phyloP scores from a whole-genome alignment of 2,113 vertebrate species.

The Amia ocellicauda region DNA sequence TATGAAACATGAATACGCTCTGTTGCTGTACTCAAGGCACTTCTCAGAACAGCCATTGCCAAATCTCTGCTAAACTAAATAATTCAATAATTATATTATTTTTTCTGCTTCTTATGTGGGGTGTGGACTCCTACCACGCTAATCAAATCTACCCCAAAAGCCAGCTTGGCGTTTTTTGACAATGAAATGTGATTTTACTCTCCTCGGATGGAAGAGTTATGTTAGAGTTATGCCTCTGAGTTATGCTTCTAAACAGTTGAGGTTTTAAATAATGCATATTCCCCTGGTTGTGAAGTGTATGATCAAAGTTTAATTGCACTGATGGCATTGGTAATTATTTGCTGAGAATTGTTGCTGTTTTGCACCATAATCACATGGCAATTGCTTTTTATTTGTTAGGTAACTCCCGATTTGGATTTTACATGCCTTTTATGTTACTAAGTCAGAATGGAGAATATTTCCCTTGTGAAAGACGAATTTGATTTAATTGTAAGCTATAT shows the following conservation, averaged over 20 bases:
- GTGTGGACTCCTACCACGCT: conserved; percentile 42
- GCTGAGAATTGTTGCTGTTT: no score
- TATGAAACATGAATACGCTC: conserved; percentile 69
- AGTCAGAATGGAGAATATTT: no score
- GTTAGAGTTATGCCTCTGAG: neutral
- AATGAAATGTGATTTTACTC: conserved; percentile 41
- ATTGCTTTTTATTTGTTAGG: no score
- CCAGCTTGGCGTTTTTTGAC: conserved; percentile 19
- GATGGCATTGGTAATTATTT: no score
- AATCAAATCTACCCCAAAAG: conserved; percentile 57
- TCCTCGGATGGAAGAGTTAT: neutral
- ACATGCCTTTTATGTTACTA: no score
- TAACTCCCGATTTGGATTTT: no score
- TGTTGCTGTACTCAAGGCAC: conserved; percentile 62
- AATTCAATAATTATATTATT: conserved; percentile 67
- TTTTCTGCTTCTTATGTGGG: conserved; percentile 68
- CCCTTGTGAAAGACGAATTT: no score
- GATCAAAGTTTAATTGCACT: no score
- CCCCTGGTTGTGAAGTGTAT: neutral
- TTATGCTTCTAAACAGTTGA: neutral
- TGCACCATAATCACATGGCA: no score
- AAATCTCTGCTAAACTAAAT: conserved; percentile 72
- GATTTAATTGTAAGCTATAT: no score
- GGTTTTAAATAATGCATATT: neutral
- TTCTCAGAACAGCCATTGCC: conserved; percentile 64